These are phyloP conservation scores for Gadus chalcogrammus DNA, from an alignment of 2,113 vertebrate species.

Conservation along the genomic window DNA sequence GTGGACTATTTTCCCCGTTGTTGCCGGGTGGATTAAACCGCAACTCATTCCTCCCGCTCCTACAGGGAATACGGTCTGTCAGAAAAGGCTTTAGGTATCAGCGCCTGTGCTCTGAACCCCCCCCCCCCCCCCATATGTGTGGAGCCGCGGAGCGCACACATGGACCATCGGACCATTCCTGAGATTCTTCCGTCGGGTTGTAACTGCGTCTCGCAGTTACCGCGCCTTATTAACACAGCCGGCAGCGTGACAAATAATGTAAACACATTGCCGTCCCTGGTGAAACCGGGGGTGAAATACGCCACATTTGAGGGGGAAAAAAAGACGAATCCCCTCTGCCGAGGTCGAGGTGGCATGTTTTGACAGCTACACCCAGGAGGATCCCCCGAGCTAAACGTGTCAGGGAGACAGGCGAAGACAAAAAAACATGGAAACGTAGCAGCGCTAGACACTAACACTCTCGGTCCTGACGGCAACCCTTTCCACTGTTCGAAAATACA, in stretches of 20 bases:
- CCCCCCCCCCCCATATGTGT: no score
- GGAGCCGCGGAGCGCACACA: not conserved
- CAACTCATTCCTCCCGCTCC: no score
- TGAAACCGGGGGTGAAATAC: not conserved
- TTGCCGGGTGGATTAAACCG: constrained; percentile 10
- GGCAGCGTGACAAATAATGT: constrained; percentile 17
- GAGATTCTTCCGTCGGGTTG: not conserved
- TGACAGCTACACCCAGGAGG: not conserved
- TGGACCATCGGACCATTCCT: constrained; percentile 6
- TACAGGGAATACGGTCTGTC: no score
- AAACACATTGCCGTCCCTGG: not conserved
- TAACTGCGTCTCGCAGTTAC: not conserved
- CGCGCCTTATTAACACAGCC: constrained; percentile 11
- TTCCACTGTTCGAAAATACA: not conserved
- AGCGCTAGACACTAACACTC: no score
- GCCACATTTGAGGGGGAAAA: not conserved
- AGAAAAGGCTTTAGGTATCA: no score
- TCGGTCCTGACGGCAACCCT: not conserved
- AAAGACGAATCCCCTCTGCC: not conserved
- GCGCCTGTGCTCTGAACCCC: no score
- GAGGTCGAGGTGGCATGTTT: not conserved
- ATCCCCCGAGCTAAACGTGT: not conserved
- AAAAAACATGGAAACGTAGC: not conserved
- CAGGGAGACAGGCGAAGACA: not conserved
- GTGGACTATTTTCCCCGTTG: constrained; percentile 13